A percentile compares a stretch with the other conserved stretches of the same genome.
Conservation (phyloP, 2,797 vertebrate genomes). For the Crocodylus rhombifer region DNA sequence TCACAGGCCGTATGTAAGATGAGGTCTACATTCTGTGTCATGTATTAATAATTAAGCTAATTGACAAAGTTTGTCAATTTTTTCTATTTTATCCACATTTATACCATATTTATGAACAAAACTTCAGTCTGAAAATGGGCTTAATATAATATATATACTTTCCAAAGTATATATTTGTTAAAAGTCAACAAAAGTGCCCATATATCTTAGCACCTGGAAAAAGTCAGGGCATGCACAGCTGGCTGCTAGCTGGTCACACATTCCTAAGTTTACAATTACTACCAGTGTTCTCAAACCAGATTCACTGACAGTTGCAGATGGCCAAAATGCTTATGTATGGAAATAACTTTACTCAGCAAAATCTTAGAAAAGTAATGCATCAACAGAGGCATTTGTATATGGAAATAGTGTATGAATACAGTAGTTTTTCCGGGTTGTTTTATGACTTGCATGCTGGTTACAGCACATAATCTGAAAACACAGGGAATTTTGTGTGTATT, state of each 20-base stretch:
- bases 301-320: conserved; percentile 89
- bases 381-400: conserved; percentile 76
- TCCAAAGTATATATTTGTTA: conserved; percentile 72
- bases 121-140: background rate
- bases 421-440: conserved; percentile 50
- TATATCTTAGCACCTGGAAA: conserved; percentile 86
- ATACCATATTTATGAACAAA: background rate
- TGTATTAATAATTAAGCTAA: background rate
- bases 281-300: conserved; percentile 86
- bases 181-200: conserved; percentile 78
- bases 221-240: conserved; percentile 82
- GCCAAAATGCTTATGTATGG: conserved; percentile 81
- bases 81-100: background rate
- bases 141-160: background rate
- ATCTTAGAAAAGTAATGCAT: conserved; percentile 76
- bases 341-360: conserved; percentile 84
- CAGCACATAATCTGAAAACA: conserved; percentile 18
- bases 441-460: background rate
- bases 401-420: conserved; percentile 31
- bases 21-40: background rate
- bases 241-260: conserved; percentile 88
- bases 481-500: conserved; percentile 49
- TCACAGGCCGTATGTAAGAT: background rate
- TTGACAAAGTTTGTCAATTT: background rate
- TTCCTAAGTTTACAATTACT: conserved; percentile 90